Conservation (phyloP, 2,888 invertebrate species). For the Philonicus albiceps region DNA sequence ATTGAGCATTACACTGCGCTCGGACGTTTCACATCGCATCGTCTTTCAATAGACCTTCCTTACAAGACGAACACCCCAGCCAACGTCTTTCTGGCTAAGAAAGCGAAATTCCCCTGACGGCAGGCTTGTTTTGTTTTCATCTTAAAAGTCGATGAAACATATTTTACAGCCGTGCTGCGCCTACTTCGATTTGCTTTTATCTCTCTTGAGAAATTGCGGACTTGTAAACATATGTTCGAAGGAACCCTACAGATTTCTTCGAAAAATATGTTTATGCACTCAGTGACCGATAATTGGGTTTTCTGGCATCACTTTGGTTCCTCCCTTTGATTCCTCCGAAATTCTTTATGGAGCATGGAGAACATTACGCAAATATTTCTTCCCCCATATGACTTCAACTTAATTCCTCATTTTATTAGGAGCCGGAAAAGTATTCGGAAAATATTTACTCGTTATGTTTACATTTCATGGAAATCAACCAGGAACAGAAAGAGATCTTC, state of each 20-base stretch:
- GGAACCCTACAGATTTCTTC: not conserved
- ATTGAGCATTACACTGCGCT: not conserved
- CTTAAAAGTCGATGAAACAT: not conserved
- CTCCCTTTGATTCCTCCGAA: not conserved
- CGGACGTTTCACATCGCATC: not conserved
- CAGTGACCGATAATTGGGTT: slow-evolving; percentile 3
- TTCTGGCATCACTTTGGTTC: not conserved
- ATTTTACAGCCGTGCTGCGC: not conserved
- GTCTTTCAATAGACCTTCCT: not conserved
- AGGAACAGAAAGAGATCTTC: not conserved
- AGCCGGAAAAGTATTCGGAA: not conserved
- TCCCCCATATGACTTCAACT: not conserved
- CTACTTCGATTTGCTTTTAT: not conserved
- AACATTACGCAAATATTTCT: not conserved
- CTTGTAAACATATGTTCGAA: not conserved
- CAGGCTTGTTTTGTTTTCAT: not conserved
- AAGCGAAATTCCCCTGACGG: not conserved
- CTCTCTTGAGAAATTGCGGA: not conserved
- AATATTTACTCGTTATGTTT: not conserved
- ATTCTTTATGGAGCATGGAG: not conserved
- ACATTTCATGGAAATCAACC: not conserved
- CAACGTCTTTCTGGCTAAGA: not conserved
- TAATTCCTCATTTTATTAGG: not conserved
- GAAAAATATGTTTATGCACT: not conserved
- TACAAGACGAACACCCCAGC: not conserved